Evolutionary conservation across 2,797 vertebrate genomes (phyloP), one percentile per base, ranked within the genome.

Genomic region (Scolopax rusticola): DNA sequence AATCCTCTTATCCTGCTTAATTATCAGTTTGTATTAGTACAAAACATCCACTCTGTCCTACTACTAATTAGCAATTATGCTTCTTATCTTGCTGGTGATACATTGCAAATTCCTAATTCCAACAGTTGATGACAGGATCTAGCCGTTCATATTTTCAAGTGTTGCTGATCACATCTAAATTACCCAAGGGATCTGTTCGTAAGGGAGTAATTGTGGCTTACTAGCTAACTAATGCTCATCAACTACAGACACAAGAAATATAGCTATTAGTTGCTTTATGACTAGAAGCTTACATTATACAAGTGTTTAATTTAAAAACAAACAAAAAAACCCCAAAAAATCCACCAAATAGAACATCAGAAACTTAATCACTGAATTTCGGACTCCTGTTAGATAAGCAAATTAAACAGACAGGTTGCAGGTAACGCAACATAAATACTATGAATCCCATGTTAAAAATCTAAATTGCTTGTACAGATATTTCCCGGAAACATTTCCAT

Each of bases 1-100:
- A 95, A 93, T 90, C 90, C 84, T 93, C n/a, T 96, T 94, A 96
- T 47, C 43, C 77, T 64, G 54, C 84, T 93, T 95, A 94, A 95
- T 96, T 96, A 96, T 90, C 95, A 92, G 63, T 90, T 94, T 95
- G 68, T 68, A 60, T 79, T 84, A 89, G 63, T 56, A 87, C 36
- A 79, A 89, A 95, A 74, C 78, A 95, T 84, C 60, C 53, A 93
- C 70, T 87, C 74, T 63, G 70, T 51, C 60, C 80, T 63, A 73
- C 43, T 63, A 45, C 84, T 90, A 90, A 96, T 95, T 89, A 94
- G 88, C 59, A 89, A 87, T 93, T 90, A 93, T 0, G 1, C 47
- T 71, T 94, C 88, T 97, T 92, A 92, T 94, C 94, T 84, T 56
- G 70, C 88, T 84, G 70, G 77, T 56, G 71, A 90, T 87, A 90